Percentiles rank a stretch among this genome's conserved stretches.
phyloP scores from a whole-genome alignment of 2,113 vertebrate species.

The human region GRCh38 chr14:79623001-79623500 shows the following conservation, averaged over 20 bases:
- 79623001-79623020: neutral
- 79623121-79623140: neutral
- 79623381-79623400: conserved; percentile 54
- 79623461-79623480: neutral
- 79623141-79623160: neutral
- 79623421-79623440: conserved; percentile 49
- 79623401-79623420: conserved; percentile 4
- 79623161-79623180: neutral
- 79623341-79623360: conserved; percentile 64
- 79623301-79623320: conserved; percentile 11
- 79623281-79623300: conserved; percentile 50
- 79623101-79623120: neutral
- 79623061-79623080: neutral
- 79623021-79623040: neutral
- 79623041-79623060: neutral
- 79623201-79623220: neutral
- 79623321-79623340: conserved; percentile 46
- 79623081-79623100: neutral
- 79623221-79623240: neutral
- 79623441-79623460: conserved; percentile 1
- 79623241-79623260: neutral
- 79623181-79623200: neutral
- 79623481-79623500: neutral
- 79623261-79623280: neutral
- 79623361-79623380: conserved; percentile 61